Evolutionary conservation across 2,113 vertebrate species (phyloP), one percentile per base, ranked within the genome.

Genomic region (Protobothrops mucrosquamatus): DNA sequence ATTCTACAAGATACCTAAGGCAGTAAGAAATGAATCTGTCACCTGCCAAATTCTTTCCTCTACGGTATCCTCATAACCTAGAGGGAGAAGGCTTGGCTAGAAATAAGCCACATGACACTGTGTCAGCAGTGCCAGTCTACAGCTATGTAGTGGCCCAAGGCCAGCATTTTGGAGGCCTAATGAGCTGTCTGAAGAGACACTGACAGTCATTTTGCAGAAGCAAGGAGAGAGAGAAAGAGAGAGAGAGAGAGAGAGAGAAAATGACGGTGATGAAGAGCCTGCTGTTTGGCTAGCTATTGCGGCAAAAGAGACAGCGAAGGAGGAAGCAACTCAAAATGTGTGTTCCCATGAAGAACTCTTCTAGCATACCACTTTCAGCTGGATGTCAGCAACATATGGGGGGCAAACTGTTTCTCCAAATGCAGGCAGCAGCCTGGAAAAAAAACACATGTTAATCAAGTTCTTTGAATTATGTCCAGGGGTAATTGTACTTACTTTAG

Each of bases 141-240:
- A 54, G 69, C 24, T 88, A 85, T 91, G 86, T 26, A 24, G 18
- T 56, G 87, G 89, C 85, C 55, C 86, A 85, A 93, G 92, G 92
- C 92, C 92, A 92, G 87, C 85, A 61, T 93, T 91, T 88, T 39
- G 51, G 89, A 91, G 55, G 81, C 86, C 92, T 91, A 93, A 93
- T 91, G 86, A 94, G 89, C 85, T 92, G 69, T 91, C 89, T 91
- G 89, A 94, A 92, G 51, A 94, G 89, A 93, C 64, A 94, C 55
- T 89, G 87, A 48, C 87, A 93, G 92, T 57, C 54, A 34, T 61
- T 61, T 94, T 87, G 85, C 88, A 51, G 85, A 85, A 88, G 64
- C 56, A 86, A 54, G 85, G 56, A 89, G 64, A 54, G 93, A 85
- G 51, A 91, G 86, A 48, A 43, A 91, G 86, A 34, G 51, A 91